A percentile compares a stretch with the other conserved stretches of the same genome.
phyloP scores from a whole-genome alignment of 2,797 vertebrate genomes.

The Microcaecilia unicolor region DNA sequence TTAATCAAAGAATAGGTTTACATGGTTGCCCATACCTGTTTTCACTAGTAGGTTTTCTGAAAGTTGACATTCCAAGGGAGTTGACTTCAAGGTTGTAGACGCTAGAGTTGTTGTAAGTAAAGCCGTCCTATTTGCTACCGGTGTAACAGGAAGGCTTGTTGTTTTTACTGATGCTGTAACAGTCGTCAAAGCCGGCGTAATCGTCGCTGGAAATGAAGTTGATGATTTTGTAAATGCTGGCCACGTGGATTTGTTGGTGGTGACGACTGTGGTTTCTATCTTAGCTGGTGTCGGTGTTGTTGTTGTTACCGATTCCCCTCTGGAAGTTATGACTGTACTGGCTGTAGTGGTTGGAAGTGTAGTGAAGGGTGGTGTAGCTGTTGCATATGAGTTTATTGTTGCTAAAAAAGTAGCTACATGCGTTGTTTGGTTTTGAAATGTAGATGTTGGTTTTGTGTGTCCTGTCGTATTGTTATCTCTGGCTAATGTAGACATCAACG shows the following conservation, averaged over 20 bases:
- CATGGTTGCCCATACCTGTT: slow-evolving; percentile 80
- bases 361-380: slow-evolving; percentile 24
- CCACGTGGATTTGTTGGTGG: slow-evolving; percentile 40
- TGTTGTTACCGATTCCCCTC: slow-evolving; percentile 41
- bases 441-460: slow-evolving; percentile 48
- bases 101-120: slow-evolving; percentile 35
- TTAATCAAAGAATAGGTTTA: no score
- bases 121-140: slow-evolving; percentile 39
- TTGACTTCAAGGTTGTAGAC: slow-evolving; percentile 64
- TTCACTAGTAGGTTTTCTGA: slow-evolving; percentile 82
- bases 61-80: slow-evolving; percentile 78
- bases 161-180: slow-evolving; percentile 58
- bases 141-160: slow-evolving; percentile 48
- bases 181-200: slow-evolving; percentile 56
- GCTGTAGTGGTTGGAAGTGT: slow-evolving; percentile 33
- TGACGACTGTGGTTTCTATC: slow-evolving; percentile 42
- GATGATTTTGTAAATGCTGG: slow-evolving; percentile 43
- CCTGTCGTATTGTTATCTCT: slow-evolving; percentile 47
- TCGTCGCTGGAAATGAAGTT: slow-evolving; percentile 54
- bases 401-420: slow-evolving; percentile 38
- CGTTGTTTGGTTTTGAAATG: slow-evolving; percentile 39
- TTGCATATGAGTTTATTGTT: slow-evolving; percentile 28
- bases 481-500: slow-evolving; percentile 28
- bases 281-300: slow-evolving; percentile 44
- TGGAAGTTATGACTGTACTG: slow-evolving; percentile 18